Conservation (phyloP, 2,888 invertebrate species). For the Drosophila dives region DNA sequence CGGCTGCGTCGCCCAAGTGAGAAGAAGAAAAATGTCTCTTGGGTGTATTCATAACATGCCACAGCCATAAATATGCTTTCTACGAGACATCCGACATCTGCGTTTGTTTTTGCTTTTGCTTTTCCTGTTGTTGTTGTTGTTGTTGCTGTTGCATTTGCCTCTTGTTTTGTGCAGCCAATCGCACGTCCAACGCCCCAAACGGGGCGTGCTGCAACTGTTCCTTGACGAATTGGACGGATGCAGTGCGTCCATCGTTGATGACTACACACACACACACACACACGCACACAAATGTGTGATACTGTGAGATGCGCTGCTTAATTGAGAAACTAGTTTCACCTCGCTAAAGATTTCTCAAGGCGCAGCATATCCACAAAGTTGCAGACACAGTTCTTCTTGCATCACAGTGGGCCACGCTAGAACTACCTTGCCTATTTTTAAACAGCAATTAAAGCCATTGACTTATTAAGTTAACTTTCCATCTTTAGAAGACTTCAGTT, state of each 20-base stretch:
- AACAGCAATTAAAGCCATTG: neutral
- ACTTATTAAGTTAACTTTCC: neutral
- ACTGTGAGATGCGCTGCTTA: conserved; percentile 57
- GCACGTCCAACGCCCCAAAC: conserved; percentile 59
- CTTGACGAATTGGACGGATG: conserved; percentile 81
- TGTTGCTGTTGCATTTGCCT: conserved; percentile 14
- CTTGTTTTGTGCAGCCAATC: conserved; percentile 56
- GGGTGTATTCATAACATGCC: conserved; percentile 80
- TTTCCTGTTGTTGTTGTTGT: conserved; percentile 3
- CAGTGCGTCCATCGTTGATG: conserved; percentile 63
- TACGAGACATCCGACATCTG: conserved; percentile 71
- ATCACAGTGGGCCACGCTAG: conserved; percentile 34
- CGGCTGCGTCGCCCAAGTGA: conserved; percentile 52
- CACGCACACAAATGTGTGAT: neutral
- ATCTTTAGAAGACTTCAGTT: neutral
- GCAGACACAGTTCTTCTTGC: conserved; percentile 2
- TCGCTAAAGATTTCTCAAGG: conserved; percentile 39
- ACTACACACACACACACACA: conserved; percentile 29
- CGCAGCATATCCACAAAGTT: conserved; percentile 26
- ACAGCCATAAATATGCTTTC: conserved; percentile 79
- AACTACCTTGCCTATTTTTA: neutral
- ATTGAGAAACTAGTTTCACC: conserved; percentile 77
- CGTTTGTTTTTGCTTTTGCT: conserved; percentile 12
- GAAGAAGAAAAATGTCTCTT: conserved; percentile 80
- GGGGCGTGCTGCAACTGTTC: conserved; percentile 72